Percentiles rank a stretch among this genome's conserved stretches.
Evolutionary conservation across 2,797 vertebrate genomes (phyloP).

Genomic region (Brachymystax lenok): DNA sequence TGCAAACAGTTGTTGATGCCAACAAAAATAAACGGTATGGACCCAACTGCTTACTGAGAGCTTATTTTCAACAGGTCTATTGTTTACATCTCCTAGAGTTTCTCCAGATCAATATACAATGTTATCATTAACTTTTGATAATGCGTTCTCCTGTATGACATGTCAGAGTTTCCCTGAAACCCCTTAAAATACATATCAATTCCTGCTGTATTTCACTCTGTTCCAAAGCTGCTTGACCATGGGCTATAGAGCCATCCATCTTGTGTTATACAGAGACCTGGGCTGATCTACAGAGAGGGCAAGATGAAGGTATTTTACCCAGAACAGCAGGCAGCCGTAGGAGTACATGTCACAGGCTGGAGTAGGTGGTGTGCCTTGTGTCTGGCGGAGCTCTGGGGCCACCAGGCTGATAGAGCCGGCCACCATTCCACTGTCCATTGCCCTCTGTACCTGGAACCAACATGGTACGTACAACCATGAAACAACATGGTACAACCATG

Average conservation of each 20-base stretch:
- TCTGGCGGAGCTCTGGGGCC: conserved; percentile 75
- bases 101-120: background rate
- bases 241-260: background rate
- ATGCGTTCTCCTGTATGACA: background rate
- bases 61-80: background rate
- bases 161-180: background rate
- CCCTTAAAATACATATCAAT: background rate
- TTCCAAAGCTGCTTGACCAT: background rate
- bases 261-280: background rate
- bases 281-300: background rate
- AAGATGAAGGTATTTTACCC: conserved; percentile 60
- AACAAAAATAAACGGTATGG: background rate
- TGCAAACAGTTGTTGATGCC: conserved; percentile 38
- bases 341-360: conserved; percentile 78
- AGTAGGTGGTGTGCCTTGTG: conserved; percentile 56
- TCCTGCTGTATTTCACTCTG: background rate
- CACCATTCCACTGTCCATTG: conserved; percentile 58
- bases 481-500: background rate
- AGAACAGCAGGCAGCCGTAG: conserved; percentile 75
- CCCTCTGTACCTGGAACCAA: conserved; percentile 67
- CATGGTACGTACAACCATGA: background rate
- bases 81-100: no score
- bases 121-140: background rate
- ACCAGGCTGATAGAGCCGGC: conserved; percentile 69
- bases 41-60: background rate